A percentile compares a stretch with the other conserved stretches of the same genome.
Evolutionary conservation across 2,888 invertebrate genomes (phyloP).

Genomic region (Orgyia antiqua): DNA sequence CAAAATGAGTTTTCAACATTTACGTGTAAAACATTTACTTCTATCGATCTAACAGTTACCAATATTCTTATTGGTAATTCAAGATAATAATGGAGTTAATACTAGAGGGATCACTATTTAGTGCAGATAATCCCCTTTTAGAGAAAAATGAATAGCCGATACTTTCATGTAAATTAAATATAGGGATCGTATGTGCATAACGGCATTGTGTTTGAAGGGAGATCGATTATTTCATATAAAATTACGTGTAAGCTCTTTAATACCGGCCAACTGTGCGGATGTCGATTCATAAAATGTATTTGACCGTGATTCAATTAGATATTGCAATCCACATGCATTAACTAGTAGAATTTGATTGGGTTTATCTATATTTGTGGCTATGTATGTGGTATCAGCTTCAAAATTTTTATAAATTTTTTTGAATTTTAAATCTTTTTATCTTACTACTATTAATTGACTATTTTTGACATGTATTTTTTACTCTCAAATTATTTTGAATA

Average conservation of each 20-base stretch:
- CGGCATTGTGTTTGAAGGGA: slow-evolving; percentile 36
- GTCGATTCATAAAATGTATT: slow-evolving; percentile 19
- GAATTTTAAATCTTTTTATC: too few relatives aligned
- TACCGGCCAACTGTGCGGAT: slow-evolving; percentile 42
- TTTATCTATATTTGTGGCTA: too few relatives aligned
- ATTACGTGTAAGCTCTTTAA: slow-evolving; percentile 41
- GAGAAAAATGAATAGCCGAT: slow-evolving; percentile 64
- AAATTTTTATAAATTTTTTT: too few relatives aligned
- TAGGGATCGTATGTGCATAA: slow-evolving; percentile 49
- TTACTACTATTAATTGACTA: too few relatives aligned
- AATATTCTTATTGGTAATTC: not conserved
- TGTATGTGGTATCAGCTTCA: too few relatives aligned
- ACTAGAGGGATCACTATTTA: slow-evolving; percentile 61
- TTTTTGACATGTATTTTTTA: too few relatives aligned
- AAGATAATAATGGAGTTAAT: slow-evolving; percentile 54
- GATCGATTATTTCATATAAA: slow-evolving; percentile 43
- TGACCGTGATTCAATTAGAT: slow-evolving; percentile 7
- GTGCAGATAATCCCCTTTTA: slow-evolving; percentile 68
- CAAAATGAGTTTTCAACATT: too few relatives aligned
- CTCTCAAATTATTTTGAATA: too few relatives aligned
- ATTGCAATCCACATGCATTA: slow-evolving; percentile 3
- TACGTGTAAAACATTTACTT: too few relatives aligned
- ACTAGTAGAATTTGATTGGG: not conserved
- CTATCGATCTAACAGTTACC: too few relatives aligned
- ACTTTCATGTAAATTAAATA: slow-evolving; percentile 73